These are phyloP conservation scores for Oceanodroma tethys DNA, from an alignment of 2,113 vertebrate genomes.

Conservation along the genomic window DNA sequence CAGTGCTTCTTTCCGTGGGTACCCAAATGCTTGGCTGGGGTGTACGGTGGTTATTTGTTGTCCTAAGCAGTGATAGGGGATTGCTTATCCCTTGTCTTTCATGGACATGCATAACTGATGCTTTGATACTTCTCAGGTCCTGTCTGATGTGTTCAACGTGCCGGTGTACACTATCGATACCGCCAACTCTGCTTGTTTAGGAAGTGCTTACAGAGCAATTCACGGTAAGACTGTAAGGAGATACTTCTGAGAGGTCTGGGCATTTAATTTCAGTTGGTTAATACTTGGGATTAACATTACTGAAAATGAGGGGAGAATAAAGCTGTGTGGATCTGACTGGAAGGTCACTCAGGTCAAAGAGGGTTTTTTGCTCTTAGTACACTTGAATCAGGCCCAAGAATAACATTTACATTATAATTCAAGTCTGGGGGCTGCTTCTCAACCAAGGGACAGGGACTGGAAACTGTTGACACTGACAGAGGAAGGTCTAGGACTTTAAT, in stretches of 20 bases:
- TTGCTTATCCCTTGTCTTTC: neutral
- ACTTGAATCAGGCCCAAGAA: neutral
- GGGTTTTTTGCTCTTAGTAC: neutral
- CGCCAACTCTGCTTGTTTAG: conserved; percentile 88
- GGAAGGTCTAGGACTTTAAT: neutral
- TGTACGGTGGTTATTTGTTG: neutral
- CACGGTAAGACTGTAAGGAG: conserved; percentile 79
- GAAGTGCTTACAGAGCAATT: conserved; percentile 89
- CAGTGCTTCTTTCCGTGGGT: neutral
- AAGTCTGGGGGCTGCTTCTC: neutral
- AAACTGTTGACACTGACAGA: neutral
- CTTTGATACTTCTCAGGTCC: conserved; percentile 74
- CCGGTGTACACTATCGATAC: conserved; percentile 89
- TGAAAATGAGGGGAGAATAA: neutral
- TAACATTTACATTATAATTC: neutral
- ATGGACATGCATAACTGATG: neutral
- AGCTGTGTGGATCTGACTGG: neutral
- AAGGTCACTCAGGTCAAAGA: neutral
- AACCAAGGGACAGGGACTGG: neutral
- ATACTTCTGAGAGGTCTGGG: neutral
- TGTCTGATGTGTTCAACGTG: conserved; percentile 88
- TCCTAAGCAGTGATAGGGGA: neutral
- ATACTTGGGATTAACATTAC: neutral
- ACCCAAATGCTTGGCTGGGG: neutral
- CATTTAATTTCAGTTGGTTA: neutral